Evolutionary conservation across 2,888 invertebrate genomes (phyloP), one percentile per base, ranked within the genome.

Genomic region (Melikaiella ostensackeni): DNA sequence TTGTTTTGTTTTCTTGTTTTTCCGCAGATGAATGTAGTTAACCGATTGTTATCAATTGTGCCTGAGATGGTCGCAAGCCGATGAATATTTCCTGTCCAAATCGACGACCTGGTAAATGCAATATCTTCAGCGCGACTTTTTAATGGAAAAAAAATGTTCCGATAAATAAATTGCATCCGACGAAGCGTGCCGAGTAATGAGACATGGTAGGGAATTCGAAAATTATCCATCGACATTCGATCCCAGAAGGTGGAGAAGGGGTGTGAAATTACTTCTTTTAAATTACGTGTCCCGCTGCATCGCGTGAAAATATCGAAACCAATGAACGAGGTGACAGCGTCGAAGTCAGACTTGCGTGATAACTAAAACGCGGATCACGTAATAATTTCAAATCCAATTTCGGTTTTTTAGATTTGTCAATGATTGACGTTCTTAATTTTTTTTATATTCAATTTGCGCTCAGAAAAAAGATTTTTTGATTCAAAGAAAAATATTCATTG

Each of bases 311-410:
- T 84, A 83, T 81, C 81, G 81, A 89, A 88, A 89, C 89, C 87
- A 88, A 87, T 87, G 89, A 89, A 89, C 89, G 87, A 85, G 83
- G 88, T 87, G 88, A 86, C 89, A 86, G 85, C 83, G 84, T 83
- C 84, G 80, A 84, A 84, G 33, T 13, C 70, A 88, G 86, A 83
- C 79, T 87, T 83, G 86, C 84, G 85, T 83, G 84, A 84, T 86
- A 88, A 86, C 86, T 87, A 88, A 88, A 89, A 87, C 86, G 86
- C 79, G 78, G 77, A 79, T 81, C 79, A 78, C 63, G 24, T 35
- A 35, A 70, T 70, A 33, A 50, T 55, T 70, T 50, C 33, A 70
- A 46, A 70, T 70, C 70, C 70, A 70, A 70, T 70, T 70, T 55
- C 66, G 27, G 13, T 19, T 4, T 9, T 46, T 46, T 27, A 55